Conservation (phyloP, 2,888 invertebrate species). For the Vannuccia rotundouncinata region DNA sequence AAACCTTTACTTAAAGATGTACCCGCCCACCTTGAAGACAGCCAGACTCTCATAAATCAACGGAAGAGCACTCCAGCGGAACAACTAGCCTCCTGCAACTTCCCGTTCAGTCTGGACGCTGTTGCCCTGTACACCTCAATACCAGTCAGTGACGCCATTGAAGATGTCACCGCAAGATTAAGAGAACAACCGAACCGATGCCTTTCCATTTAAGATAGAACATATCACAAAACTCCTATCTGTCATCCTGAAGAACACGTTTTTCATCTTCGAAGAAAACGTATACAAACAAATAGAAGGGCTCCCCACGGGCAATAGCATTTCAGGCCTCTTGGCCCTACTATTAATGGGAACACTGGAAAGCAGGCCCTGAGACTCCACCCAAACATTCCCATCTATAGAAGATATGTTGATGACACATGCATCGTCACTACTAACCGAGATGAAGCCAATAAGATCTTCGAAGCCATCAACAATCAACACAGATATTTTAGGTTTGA, state of each 20-base stretch:
- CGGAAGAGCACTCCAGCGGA: neutral
- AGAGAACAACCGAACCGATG: neutral
- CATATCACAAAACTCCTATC: conserved; percentile 11
- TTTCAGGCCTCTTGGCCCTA: conserved; percentile 21
- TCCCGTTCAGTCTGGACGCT: conserved; percentile 12
- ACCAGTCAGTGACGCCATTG: conserved; percentile 17
- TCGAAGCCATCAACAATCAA: conserved; percentile 4
- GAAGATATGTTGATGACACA: conserved; percentile 24
- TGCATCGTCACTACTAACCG: conserved; percentile 18
- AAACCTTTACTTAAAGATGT: conserved; percentile 14
- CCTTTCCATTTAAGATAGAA: conserved; percentile 1
- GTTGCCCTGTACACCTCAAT: conserved; percentile 13
- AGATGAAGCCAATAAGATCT: conserved; percentile 16
- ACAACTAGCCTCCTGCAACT: neutral
- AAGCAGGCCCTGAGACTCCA: neutral
- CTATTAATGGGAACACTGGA: conserved; percentile 10
- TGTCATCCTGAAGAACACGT: conserved; percentile 21
- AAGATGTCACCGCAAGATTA: conserved; percentile 12
- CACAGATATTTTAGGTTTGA: conserved; percentile 13
- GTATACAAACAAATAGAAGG: conserved; percentile 16
- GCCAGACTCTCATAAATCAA: neutral
- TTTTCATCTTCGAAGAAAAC: conserved; percentile 10
- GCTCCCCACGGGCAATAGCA: conserved; percentile 27
- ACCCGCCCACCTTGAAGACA: conserved; percentile 20
- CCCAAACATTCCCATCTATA: conserved; percentile 17